phyloP scores from a whole-genome alignment of 2,888 invertebrate genomes.

The Drosophila siamana region DNA sequence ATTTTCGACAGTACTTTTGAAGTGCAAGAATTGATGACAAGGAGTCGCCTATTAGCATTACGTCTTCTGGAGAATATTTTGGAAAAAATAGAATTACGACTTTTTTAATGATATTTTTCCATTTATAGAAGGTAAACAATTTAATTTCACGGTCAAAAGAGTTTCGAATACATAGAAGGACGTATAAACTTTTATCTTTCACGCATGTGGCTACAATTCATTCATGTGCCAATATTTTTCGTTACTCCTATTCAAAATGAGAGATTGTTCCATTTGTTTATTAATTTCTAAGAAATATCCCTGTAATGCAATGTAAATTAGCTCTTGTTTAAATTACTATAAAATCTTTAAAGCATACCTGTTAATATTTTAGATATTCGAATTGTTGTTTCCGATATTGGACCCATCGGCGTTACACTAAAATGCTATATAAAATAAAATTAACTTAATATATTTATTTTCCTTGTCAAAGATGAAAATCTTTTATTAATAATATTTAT shows the following conservation, averaged over 20 bases:
- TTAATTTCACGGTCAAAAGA: not conserved
- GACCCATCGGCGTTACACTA: not conserved
- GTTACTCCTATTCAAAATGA: not conserved
- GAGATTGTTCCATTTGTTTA: not conserved
- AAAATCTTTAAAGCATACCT: not conserved
- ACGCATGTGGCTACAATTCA: not conserved
- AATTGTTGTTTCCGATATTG: not conserved
- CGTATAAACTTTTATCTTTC: not conserved
- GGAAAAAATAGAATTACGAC: not conserved
- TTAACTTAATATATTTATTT: not conserved
- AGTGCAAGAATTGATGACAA: not conserved
- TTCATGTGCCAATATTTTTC: not conserved
- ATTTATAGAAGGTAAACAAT: not conserved
- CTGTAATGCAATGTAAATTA: not conserved
- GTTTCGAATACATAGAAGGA: not conserved
- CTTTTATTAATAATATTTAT: conserved; percentile 32
- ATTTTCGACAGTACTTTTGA: not conserved
- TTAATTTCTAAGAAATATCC: not conserved
- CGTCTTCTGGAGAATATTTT: too few relatives aligned
- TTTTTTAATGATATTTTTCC: not conserved
- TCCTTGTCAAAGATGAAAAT: not conserved
- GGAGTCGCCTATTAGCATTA: not conserved
- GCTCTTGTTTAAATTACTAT: not conserved
- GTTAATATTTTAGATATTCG: not conserved
- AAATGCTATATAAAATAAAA: conserved; percentile 6